Evolutionary conservation across 2,888 invertebrate genomes (phyloP).

Genomic region (Autographa gamma): DNA sequence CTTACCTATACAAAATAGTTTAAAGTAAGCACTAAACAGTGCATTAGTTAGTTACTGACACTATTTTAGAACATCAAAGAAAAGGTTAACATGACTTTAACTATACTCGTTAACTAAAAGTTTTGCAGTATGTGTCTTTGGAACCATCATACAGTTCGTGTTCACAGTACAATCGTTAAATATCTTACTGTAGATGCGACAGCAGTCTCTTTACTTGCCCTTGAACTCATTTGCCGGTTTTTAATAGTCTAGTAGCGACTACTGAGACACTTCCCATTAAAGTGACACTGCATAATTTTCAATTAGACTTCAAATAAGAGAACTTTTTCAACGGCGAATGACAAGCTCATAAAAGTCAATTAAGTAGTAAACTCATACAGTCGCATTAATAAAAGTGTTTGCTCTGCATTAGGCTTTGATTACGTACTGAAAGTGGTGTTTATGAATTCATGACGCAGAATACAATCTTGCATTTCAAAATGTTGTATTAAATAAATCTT

Average conservation of each 20-base stretch:
- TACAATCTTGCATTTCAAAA: background rate
- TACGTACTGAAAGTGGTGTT: slow-evolving; percentile 1
- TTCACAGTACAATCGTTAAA: background rate
- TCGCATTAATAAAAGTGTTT: slow-evolving; percentile 6
- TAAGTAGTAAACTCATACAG: slow-evolving; percentile 9
- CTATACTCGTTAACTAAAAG: background rate
- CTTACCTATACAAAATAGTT: background rate
- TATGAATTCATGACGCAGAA: background rate
- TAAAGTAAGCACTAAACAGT: no score
- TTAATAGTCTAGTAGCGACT: slow-evolving; percentile 20
- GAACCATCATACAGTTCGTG: background rate
- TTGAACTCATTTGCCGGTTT: slow-evolving; percentile 35
- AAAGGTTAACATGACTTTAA: no score
- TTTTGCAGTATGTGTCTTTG: background rate
- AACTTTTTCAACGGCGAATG: slow-evolving; percentile 27
- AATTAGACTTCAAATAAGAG: slow-evolving; percentile 43
- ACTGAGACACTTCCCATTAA: slow-evolving; percentile 23
- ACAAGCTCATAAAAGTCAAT: slow-evolving; percentile 13
- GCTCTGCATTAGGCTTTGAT: background rate
- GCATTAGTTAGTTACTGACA: background rate
- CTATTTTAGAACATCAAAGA: background rate
- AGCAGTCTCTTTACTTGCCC: slow-evolving; percentile 16
- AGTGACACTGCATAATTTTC: slow-evolving; percentile 43
- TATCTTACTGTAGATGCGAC: background rate
- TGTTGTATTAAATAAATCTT: background rate